phyloP scores from a whole-genome alignment of 2,113 vertebrate species.

The Ceuthmochares aereus region DNA sequence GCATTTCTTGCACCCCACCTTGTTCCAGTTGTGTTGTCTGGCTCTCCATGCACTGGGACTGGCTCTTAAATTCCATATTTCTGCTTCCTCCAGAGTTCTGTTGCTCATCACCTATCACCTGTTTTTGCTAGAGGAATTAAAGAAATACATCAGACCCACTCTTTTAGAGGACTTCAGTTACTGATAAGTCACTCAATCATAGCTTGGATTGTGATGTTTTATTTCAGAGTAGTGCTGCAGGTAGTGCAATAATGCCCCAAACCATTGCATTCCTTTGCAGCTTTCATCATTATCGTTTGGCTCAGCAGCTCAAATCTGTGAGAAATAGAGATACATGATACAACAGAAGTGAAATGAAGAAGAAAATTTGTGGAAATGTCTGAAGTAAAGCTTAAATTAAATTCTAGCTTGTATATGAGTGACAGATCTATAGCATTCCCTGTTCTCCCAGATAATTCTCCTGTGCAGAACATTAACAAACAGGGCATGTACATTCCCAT shows the following conservation, averaged over 20 bases:
- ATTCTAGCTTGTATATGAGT: conserved; percentile 1
- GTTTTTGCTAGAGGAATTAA: conserved; percentile 8
- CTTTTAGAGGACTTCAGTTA: not conserved
- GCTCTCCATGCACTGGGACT: not conserved
- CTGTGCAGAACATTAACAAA: conserved; percentile 46
- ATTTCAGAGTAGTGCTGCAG: conserved; percentile 47
- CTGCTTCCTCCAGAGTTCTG: not conserved
- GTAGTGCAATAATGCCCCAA: conserved; percentile 34
- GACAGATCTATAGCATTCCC: conserved; percentile 53
- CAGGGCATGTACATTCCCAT: conserved; percentile 40
- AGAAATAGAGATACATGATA: conserved; percentile 24
- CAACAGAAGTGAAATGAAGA: conserved; percentile 52
- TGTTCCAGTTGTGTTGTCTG: not conserved
- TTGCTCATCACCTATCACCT: not conserved
- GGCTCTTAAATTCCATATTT: not conserved
- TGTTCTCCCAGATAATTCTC: conserved; percentile 28
- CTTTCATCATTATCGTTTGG: conserved; percentile 47
- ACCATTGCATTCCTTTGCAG: conserved; percentile 16
- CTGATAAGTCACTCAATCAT: conserved; percentile 51
- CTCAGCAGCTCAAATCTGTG: conserved; percentile 12
- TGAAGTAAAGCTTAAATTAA: conserved; percentile 61
- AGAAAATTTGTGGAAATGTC: conserved; percentile 51
- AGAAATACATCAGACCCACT: not conserved
- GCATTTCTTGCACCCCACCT: not conserved
- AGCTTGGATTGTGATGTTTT: conserved; percentile 38